Percentiles rank a stretch among this genome's conserved stretches.
Evolutionary conservation across 1,140 invertebrate species (phyloP).

Genomic region (Asbolus verrucosus): DNA sequence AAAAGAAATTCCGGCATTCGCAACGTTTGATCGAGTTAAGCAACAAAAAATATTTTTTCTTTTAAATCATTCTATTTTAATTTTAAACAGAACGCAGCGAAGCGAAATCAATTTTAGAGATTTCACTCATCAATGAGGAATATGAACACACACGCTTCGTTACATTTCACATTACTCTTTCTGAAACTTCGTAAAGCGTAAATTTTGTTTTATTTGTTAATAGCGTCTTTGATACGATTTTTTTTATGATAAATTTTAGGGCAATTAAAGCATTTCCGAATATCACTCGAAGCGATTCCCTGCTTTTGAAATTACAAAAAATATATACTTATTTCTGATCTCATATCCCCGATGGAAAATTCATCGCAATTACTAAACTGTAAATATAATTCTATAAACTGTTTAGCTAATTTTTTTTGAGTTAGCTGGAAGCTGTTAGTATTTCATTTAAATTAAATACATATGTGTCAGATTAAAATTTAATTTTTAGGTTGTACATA

Average conservation of each 20-base stretch:
- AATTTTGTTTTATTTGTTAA: constrained; percentile 18
- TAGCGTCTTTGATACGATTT: constrained; percentile 18
- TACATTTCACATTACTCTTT: constrained; percentile 8
- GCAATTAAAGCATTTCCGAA: constrained; percentile 14
- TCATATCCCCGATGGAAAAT: background rate
- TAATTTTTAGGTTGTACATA: background rate
- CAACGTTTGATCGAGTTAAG: constrained; percentile 1
- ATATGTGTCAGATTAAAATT: background rate
- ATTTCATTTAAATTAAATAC: too few relatives aligned
- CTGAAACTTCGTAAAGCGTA: background rate
- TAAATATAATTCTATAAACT: background rate
- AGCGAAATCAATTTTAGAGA: constrained; percentile 24
- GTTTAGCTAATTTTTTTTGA: background rate
- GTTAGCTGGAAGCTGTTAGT: too few relatives aligned
- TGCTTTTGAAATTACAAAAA: too few relatives aligned
- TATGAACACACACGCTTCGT: constrained; percentile 23
- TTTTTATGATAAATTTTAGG: background rate
- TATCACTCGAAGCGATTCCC: background rate
- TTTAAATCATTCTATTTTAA: constrained; percentile 1
- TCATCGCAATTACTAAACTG: background rate
- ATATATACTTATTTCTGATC: too few relatives aligned
- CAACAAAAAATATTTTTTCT: background rate
- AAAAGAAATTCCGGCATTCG: background rate
- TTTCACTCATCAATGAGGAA: constrained; percentile 15
- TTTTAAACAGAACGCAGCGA: constrained; percentile 3